These are phyloP conservation scores for Bungarus multicinctus DNA, from an alignment of 2,113 vertebrate genomes.

Conservation along the genomic window DNA sequence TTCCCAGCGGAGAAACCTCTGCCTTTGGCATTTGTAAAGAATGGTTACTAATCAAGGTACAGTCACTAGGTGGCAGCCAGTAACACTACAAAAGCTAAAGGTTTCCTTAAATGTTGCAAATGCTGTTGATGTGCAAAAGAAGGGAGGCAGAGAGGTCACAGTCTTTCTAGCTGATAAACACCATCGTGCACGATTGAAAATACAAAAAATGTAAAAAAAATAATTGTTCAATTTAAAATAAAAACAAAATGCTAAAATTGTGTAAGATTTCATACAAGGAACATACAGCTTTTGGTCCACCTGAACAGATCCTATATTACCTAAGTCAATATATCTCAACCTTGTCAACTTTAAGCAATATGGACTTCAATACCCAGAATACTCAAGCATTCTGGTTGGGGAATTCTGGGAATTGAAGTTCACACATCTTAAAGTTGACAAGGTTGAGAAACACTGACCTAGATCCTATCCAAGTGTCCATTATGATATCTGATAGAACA, in stretches of 20 bases:
- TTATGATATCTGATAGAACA: not conserved
- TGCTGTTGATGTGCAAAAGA: not conserved
- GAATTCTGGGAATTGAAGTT: not conserved
- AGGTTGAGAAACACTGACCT: not conserved
- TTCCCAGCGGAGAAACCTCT: not conserved
- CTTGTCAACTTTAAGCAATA: not conserved
- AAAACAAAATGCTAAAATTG: not conserved
- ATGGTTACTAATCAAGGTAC: not conserved
- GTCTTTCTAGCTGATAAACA: not conserved
- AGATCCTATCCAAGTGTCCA: not conserved
- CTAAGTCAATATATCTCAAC: not conserved
- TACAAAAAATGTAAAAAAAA: not conserved
- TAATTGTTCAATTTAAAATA: not conserved
- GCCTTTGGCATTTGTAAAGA: not conserved
- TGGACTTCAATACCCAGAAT: not conserved
- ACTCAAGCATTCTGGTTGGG: not conserved
- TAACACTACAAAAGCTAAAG: slow-evolving; percentile 46
- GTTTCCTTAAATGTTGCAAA: not conserved
- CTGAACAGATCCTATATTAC: not conserved
- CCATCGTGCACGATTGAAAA: not conserved
- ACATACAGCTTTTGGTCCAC: not conserved
- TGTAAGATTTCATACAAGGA: not conserved
- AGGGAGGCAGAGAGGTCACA: not conserved
- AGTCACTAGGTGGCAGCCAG: slow-evolving; percentile 74
- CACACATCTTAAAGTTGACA: not conserved